Conservation (phyloP, 2,113 vertebrate genomes). For the Microcebus jonahi region DNA sequence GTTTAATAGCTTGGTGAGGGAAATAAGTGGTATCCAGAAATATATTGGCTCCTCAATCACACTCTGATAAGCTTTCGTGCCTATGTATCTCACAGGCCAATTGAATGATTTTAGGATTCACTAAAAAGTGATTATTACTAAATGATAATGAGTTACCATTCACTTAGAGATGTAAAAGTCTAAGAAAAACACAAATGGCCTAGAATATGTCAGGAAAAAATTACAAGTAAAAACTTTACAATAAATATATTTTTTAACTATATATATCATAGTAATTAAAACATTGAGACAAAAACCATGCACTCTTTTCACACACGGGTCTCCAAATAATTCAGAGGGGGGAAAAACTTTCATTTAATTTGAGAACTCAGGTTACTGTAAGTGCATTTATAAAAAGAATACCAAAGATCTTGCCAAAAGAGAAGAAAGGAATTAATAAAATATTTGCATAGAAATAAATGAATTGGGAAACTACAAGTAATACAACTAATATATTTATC, state of each 20-base stretch:
- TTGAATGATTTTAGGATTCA: neutral
- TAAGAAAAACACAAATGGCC: neutral
- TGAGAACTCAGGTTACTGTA: neutral
- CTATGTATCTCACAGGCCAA: neutral
- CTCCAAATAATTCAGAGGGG: neutral
- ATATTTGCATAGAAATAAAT: neutral
- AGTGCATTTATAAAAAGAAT: neutral
- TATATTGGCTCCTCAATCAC: neutral
- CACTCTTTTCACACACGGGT: neutral
- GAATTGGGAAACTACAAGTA: neutral
- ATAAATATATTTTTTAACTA: neutral
- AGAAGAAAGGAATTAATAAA: neutral
- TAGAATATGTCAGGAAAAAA: neutral
- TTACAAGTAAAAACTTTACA: neutral
- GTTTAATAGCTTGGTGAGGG: neutral
- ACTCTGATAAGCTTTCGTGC: neutral
- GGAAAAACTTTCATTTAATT: neutral
- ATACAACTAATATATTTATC: neutral
- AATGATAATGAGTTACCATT: neutral
- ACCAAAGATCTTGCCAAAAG: no score
- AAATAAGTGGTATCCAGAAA: constrained; percentile 23
- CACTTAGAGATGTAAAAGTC: neutral
- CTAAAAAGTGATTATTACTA: neutral
- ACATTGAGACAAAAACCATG: neutral
- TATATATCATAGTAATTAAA: neutral